Conservation (phyloP, 2,797 vertebrate genomes). For the Darevskia nairensis region DNA sequence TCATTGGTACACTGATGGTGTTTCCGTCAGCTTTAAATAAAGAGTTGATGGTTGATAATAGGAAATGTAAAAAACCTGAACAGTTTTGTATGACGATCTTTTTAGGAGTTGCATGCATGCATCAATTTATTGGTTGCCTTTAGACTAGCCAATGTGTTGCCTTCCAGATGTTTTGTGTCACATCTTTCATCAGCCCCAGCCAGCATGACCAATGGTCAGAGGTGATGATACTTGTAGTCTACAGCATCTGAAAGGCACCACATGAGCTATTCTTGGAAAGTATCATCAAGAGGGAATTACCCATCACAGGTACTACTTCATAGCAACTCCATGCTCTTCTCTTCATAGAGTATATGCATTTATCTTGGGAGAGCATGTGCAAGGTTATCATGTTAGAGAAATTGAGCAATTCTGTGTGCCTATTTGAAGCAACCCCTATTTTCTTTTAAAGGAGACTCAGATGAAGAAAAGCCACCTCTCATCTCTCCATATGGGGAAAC, state of each 20-base stretch:
- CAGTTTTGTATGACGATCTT: background rate
- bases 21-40: background rate
- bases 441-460: constrained; percentile 72
- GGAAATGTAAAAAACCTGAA: background rate
- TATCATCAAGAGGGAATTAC: background rate
- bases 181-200: no score
- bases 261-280: no score
- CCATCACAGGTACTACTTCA: background rate
- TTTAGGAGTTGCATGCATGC: background rate
- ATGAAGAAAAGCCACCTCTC: constrained; percentile 77
- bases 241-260: no score
- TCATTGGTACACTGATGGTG: background rate
- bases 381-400: background rate
- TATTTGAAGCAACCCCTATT: background rate
- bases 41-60: background rate
- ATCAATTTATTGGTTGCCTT: background rate
- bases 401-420: background rate
- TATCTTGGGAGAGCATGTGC: no score
- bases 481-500: constrained; percentile 92
- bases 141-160: no score
- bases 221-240: no score
- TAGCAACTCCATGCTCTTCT: background rate
- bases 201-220: no score
- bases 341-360: background rate
- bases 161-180: no score